Base-by-base conservation (phyloP, 2,113 vertebrate genomes). In the Carassius auratus region DNA sequence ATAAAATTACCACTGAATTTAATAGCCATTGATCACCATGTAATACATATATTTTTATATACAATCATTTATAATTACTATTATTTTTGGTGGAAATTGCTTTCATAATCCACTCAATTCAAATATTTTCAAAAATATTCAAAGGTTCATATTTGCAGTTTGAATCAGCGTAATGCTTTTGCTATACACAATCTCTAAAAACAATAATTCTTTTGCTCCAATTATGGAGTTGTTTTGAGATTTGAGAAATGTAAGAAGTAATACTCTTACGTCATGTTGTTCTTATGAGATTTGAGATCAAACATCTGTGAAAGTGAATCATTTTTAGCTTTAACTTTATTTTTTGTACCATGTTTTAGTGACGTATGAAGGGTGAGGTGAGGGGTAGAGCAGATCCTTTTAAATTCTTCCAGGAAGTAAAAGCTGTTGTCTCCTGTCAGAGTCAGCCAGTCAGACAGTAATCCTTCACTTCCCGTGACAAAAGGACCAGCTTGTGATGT, bases 401-500 rank as follows among this genome's bases (percentile, higher is more conserved):
- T 21, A 69, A 9, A 33, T 55, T 50, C 17, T 69, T 48, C 17
- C 62, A 66, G 45, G 86, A 89, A 86, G 76, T 76, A 45, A 89
- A 88, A 86, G 85, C 8, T 88, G 62, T 68, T 82, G 50, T 7
- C 33, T 59, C 57, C 79, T 81, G 50, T 55, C 8, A 77, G 69
- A 86, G 81, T 55, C 68, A 84, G 62, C 61, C 30, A 50, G 59
- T 42, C 61, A 80, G 59, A 55, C 64, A 45, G 59, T 78, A 82
- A 84, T 77, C 82, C 85, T 26, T 52, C 36, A 42, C 38, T 80
- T 59, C 42, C 84, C 64, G 61, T 50, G 84, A 81, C 89, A 85
- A 88, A 85, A 81, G 55, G 79, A 83, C 80, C 82, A 81, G 38
- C 14, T 23, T 30, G n/a, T 55, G 48, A 42, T 59, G 45, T 68